Evolutionary conservation across 2,113 vertebrate species (phyloP), one percentile per base, ranked within the genome.

Genomic region (Hippocampus comes): DNA sequence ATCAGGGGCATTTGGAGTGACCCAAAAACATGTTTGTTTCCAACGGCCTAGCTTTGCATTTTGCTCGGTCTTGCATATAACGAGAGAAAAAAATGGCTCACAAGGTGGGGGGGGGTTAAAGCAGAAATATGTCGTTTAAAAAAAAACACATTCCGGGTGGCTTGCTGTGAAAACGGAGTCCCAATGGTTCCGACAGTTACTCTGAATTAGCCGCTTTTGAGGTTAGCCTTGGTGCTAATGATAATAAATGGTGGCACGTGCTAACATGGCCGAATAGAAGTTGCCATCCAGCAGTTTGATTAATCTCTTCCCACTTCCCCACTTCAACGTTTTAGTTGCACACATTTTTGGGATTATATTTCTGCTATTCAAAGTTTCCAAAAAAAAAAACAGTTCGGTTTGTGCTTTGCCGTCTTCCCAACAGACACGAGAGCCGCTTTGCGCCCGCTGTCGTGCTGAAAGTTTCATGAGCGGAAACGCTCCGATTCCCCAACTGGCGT

Each of bases 401-500:
- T 49, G 48, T 25, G n/a, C 10, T 27, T 25, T 11, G 23, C 23
- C 14, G 21, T 56, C n/a, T 25, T 23, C n/a, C 63, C 49, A 30
- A 38, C 10, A 68, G 43, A 61, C 10, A 75, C 14, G 23, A 68
- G 67, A 78, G n/a, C 55, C 71, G 70, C 48, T 69, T 49, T 30
- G 75, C 70, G 67, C 75, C 75, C 14, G 38, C 74, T 68, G 73
- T 73, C 71, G 69, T 68, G 21, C 30, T 85, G 65, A 79, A 84
- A 80, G 63, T 79, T 84, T 83, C 65, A 84, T 83, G 84, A 81
- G 78, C 25, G 41, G 65, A 82, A 84, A 78, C 66, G 73, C 73
- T 34, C 78, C 69, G 74, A 79, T 82, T 85, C 75, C 68, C 71
- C 9, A 30, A 38, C 53, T 27, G 65, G 46, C 38, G 65, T n/a